Percentiles rank a stretch among this genome's conserved stretches.
Evolutionary conservation across 1,140 invertebrate genomes (phyloP).

Genomic region (Drosophila pallidifrons): DNA sequence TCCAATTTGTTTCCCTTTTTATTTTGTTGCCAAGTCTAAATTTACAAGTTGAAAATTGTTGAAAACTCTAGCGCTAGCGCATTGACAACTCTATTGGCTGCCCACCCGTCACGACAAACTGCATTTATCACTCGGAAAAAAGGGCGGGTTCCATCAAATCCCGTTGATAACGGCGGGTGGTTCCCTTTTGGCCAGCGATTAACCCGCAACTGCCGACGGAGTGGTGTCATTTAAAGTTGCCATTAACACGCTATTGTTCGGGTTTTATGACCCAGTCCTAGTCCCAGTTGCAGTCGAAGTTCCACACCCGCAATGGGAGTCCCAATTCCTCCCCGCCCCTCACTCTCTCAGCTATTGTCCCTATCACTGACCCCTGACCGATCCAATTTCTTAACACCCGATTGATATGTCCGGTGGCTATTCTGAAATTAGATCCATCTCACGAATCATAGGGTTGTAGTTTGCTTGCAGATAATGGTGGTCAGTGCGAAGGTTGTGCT

Average conservation of each 20-base stretch:
- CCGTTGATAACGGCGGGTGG: slow-evolving; percentile 72
- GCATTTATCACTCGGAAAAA: slow-evolving; percentile 59
- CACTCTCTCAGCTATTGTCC: not conserved
- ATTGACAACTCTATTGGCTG: slow-evolving; percentile 72
- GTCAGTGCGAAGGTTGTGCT: slow-evolving; percentile 6
- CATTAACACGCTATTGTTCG: slow-evolving; percentile 82
- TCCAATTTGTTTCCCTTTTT: not conserved
- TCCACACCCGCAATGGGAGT: not conserved
- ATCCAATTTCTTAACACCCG: slow-evolving; percentile 67
- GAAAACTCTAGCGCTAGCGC: slow-evolving; percentile 37
- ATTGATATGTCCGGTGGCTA: slow-evolving; percentile 67
- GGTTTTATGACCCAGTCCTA: slow-evolving; percentile 47
- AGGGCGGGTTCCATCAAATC: slow-evolving; percentile 38
- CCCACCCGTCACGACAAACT: slow-evolving; percentile 42
- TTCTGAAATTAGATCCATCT: slow-evolving; percentile 36
- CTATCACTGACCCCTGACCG: slow-evolving; percentile 13
- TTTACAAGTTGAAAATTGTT: slow-evolving; percentile 31
- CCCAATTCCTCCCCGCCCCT: not conserved
- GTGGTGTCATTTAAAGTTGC: slow-evolving; percentile 79
- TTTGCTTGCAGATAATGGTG: slow-evolving; percentile 12
- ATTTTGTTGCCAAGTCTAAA: slow-evolving; percentile 24
- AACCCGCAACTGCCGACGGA: slow-evolving; percentile 36
- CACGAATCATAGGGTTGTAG: slow-evolving; percentile 2
- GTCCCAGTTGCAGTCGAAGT: not conserved
- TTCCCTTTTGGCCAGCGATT: slow-evolving; percentile 40